Evolutionary conservation across 2,113 vertebrate species (phyloP), one percentile per base, ranked within the genome.

Genomic region (Megalops atlanticus): DNA sequence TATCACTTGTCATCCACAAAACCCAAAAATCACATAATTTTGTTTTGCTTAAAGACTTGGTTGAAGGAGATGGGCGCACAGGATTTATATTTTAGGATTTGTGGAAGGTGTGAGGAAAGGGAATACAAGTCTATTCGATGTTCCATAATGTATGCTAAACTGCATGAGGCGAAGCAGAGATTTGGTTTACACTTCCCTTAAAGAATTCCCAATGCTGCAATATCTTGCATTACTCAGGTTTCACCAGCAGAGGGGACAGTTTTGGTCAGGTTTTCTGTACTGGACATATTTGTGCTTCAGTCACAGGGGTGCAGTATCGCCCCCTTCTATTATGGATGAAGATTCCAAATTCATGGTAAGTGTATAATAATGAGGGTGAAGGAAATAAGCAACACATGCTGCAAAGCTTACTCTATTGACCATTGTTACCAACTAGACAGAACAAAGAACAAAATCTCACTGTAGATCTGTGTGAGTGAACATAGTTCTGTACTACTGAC

Each of bases 1-100:
- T 64, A 27, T n/a, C 58, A 64, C 58, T 64, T 64, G 58, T 64
- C 58, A 64, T 64, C 58, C 58, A 64, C 58, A 64, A 64, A 24
- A 64, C 24, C n/a, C 58, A 64, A 64, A 31, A 27, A 64, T 64
- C 58, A 64, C 58, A 64, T 24, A 64, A 10, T 27, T 64, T 64
- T 31, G n/a, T 64, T 31, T 52, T 64, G 14, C 8, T 31, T 64
- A 64, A n/a, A 64, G 58, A 64, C 18, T 64, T 31, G 27, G 58
- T 31, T 31, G 58, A 64, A 64, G n/a, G 58, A 64, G 58, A 10
- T n/a, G 58, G 31, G 24, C 58, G 10, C 58, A 64, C 58, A 64
- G 24, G 52, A 58, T 58, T 58, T 6, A 16, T 49, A 49, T 49
- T 49, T 49, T 0, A 49, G 47, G 49, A 54, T 21, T 54, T 16